Evolutionary conservation across 2,113 vertebrate species (phyloP).

Genomic region (Serilophus lunatus): DNA sequence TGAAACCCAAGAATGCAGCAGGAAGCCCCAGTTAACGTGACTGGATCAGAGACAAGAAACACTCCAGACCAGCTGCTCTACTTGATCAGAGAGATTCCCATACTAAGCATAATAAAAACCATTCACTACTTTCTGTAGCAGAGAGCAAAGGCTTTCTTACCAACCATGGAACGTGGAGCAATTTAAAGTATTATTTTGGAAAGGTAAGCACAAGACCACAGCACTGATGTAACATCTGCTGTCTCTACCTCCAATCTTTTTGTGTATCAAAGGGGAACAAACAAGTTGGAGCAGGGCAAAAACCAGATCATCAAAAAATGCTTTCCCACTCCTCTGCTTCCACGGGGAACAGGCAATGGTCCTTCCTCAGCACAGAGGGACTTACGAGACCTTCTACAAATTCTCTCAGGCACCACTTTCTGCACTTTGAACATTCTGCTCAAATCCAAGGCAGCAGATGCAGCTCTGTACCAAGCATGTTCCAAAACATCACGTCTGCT

Average conservation of each 20-base stretch:
- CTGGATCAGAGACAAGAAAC: slow-evolving; percentile 17
- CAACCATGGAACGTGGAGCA: not conserved
- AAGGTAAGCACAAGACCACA: not conserved
- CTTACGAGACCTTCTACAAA: not conserved
- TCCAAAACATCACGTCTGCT: not conserved
- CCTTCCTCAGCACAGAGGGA: not conserved
- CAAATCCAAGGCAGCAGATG: not conserved
- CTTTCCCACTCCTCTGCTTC: not conserved
- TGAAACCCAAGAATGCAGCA: slow-evolving; percentile 56
- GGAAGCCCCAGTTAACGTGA: not conserved
- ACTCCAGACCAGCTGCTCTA: slow-evolving; percentile 10
- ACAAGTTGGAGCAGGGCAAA: not conserved
- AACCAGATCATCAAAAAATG: not conserved
- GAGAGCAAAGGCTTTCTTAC: not conserved
- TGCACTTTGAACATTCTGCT: not conserved
- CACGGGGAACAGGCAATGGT: not conserved
- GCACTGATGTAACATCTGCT: not conserved
- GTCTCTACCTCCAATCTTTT: not conserved
- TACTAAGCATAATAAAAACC: not conserved
- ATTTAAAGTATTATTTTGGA: not conserved
- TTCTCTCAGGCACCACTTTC: not conserved
- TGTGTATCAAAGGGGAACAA: not conserved
- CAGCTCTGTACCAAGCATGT: not conserved
- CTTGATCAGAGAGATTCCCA: not conserved
- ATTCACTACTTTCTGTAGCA: not conserved